These are phyloP conservation scores for Thelaira solivaga DNA, from an alignment of 2,888 invertebrate species.

Conservation along the genomic window DNA sequence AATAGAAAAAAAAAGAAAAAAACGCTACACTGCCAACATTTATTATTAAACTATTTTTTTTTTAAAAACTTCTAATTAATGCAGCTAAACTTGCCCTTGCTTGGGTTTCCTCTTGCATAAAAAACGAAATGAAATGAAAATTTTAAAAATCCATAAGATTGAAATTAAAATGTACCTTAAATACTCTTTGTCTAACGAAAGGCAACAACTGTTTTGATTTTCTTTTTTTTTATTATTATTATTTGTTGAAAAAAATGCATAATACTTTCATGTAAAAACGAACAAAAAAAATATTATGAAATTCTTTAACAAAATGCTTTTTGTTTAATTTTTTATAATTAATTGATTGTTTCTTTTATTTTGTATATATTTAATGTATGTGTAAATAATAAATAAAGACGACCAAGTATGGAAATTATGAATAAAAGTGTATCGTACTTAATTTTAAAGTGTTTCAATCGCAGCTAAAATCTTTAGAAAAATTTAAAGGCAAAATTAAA, in stretches of 20 bases:
- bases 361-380: conserved; percentile 62
- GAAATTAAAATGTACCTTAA: conserved; percentile 13
- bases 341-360: conserved; percentile 55
- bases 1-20: no score
- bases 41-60: conserved; percentile 1
- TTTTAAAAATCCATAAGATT: neutral
- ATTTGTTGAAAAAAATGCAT: neutral
- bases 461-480: no score
- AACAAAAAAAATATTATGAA: conserved; percentile 11
- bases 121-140: neutral
- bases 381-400: conserved; percentile 61
- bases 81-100: conserved; percentile 48
- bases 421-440: no score
- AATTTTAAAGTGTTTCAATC: no score
- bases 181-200: neutral
- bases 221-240: no score
- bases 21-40: conserved; percentile 35
- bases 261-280: conserved; percentile 6
- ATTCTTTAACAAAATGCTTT: conserved; percentile 15
- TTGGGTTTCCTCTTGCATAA: neutral
- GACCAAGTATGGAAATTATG: conserved; percentile 58
- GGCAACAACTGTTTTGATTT: conserved; percentile 43
- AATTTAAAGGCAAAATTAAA: no score
- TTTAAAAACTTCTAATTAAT: neutral
- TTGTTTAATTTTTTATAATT: conserved; percentile 46